These are phyloP conservation scores for Aix galericulata DNA, from an alignment of 2,113 vertebrate species.

Conservation along the genomic window DNA sequence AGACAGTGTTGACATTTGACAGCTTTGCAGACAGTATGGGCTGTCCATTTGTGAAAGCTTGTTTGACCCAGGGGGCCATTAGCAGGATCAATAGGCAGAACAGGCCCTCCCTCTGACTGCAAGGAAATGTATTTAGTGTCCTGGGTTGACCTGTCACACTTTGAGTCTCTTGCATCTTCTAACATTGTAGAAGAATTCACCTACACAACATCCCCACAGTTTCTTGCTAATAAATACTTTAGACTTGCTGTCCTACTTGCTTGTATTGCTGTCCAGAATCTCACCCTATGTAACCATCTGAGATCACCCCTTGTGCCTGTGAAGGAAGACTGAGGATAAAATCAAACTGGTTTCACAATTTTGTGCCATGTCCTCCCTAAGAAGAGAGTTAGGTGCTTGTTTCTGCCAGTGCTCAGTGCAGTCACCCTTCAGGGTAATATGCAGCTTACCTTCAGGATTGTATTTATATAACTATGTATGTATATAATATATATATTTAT, in stretches of 20 bases:
- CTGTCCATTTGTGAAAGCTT: conserved; percentile 7
- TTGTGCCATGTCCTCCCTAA: background rate
- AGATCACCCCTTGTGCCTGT: background rate
- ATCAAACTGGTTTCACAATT: background rate
- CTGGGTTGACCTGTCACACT: conserved; percentile 14
- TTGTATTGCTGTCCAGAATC: background rate
- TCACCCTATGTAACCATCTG: background rate
- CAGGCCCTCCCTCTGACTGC: background rate
- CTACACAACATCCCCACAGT: background rate
- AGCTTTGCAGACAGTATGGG: background rate
- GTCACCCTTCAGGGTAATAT: background rate
- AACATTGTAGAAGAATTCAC: background rate
- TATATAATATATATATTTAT: too few species aligned
- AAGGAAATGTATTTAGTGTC: conserved; percentile 13
- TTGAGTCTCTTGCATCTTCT: background rate
- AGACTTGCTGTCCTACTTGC: background rate
- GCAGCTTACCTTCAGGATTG: background rate
- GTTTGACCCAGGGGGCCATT: conserved; percentile 54
- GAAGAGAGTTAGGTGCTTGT: background rate
- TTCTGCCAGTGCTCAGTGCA: background rate
- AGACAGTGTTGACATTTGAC: background rate
- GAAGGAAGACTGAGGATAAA: background rate
- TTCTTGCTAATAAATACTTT: background rate
- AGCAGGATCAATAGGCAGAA: background rate
- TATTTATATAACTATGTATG: background rate